Percentiles rank a stretch among this genome's conserved stretches.
phyloP scores from a whole-genome alignment of 2,888 invertebrate species.

The Chesias legatella region DNA sequence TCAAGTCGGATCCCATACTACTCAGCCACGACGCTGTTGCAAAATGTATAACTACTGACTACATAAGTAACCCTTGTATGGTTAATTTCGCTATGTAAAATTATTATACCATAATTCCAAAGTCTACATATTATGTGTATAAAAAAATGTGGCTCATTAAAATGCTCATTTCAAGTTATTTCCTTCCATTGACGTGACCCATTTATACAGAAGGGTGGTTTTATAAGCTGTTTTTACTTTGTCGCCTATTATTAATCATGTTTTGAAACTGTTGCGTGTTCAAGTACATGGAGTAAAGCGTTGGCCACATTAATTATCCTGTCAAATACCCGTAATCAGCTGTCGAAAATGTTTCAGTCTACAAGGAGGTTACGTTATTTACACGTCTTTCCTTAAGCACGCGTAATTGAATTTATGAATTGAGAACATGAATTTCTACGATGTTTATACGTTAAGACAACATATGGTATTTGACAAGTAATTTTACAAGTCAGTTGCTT shows the following conservation, averaged over 20 bases:
- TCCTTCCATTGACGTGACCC: conserved; percentile 15
- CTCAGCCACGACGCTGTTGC: too few species aligned
- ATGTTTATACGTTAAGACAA: too few species aligned
- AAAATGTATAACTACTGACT: too few species aligned
- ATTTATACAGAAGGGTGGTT: conserved; percentile 19
- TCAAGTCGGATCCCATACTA: too few species aligned
- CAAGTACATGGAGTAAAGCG: conserved; percentile 2
- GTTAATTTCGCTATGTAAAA: too few species aligned
- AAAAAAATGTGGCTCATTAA: conserved; percentile 5
- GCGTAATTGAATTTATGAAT: too few species aligned
- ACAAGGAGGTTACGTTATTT: neutral
- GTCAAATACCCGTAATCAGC: neutral
- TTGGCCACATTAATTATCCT: neutral
- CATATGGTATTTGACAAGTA: too few species aligned
- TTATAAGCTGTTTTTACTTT: conserved; percentile 20
- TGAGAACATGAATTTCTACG: too few species aligned
- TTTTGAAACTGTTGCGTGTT: conserved; percentile 20
- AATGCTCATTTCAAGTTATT: conserved; percentile 9
- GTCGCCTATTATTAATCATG: conserved; percentile 21
- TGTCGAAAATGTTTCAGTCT: neutral
- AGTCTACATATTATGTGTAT: neutral
- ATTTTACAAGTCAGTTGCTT: too few species aligned
- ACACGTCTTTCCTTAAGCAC: neutral
- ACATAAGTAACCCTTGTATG: too few species aligned
- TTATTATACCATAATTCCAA: too few species aligned